phyloP scores from a whole-genome alignment of 2,113 vertebrate species.

The Myotis lucifugus region DNA sequence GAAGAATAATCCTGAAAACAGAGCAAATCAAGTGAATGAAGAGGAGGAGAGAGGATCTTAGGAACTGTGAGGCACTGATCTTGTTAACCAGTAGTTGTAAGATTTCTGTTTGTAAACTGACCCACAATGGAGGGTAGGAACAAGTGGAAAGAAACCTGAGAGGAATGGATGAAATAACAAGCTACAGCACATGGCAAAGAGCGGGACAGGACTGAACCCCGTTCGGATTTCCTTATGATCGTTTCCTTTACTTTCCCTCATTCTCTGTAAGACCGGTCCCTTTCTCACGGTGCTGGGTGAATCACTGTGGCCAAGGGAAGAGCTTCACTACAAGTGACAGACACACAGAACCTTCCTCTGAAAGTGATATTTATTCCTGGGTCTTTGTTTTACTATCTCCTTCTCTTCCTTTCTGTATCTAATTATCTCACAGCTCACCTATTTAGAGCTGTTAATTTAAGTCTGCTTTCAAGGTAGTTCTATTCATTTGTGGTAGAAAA shows the following conservation, averaged over 20 bases:
- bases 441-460: slow-evolving; percentile 48
- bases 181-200: not conserved
- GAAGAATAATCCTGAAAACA: not conserved
- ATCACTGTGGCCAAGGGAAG: not conserved
- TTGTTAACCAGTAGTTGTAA: not conserved
- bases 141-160: not conserved
- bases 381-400: not conserved
- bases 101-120: not conserved
- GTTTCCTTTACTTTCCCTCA: not conserved
- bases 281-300: not conserved
- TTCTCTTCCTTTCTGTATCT: not conserved
- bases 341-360: not conserved
- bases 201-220: not conserved
- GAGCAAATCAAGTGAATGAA: not conserved
- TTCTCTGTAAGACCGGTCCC: not conserved
- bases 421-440: slow-evolving; percentile 22
- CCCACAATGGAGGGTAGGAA: fast-evolving
- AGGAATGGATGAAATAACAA: not conserved
- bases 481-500: slow-evolving; percentile 72
- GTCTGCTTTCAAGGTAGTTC: slow-evolving; percentile 70
- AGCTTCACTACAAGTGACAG: not conserved
- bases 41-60: not conserved
- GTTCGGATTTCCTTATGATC: not conserved
- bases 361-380: not conserved
- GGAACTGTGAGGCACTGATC: not conserved